phyloP scores from a whole-genome alignment of 2,797 vertebrate genomes.

The Masticophis lateralis region DNA sequence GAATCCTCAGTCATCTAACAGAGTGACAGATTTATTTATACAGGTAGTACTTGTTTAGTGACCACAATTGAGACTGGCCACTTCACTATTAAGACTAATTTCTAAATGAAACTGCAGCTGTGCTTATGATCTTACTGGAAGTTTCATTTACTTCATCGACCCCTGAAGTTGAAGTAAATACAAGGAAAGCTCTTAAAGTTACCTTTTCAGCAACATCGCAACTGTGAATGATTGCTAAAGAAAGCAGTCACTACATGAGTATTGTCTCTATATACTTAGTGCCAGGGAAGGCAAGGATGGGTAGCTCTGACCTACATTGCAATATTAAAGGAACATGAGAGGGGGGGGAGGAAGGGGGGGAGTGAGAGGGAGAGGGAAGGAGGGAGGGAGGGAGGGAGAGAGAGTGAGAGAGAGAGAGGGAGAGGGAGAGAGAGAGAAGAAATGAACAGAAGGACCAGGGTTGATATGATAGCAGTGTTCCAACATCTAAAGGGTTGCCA shows the following conservation, averaged over 20 bases:
- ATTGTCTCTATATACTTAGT: background rate
- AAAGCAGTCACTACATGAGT: background rate
- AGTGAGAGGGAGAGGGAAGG: no score
- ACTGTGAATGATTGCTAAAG: background rate
- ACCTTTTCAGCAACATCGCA: background rate
- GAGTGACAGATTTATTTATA: background rate
- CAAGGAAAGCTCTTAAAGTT: background rate
- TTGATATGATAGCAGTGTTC: background rate
- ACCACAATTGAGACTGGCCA: background rate
- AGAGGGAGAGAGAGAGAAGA: background rate
- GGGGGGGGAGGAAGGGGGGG: no score
- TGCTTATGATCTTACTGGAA: background rate
- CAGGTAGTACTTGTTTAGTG: background rate
- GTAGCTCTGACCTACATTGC: background rate
- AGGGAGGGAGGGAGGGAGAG: rapidly evolving
- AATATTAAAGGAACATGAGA: background rate
- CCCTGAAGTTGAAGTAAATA: background rate
- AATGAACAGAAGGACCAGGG: background rate
- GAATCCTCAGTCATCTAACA: no score
- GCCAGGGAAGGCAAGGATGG: no score
- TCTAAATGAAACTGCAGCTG: background rate
- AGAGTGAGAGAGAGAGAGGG: rapidly evolving
- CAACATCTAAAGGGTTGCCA: background rate
- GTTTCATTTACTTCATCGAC: background rate
- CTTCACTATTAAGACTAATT: background rate